Conservation (phyloP, 2,797 vertebrate species). For the Caiman crocodilus region DNA sequence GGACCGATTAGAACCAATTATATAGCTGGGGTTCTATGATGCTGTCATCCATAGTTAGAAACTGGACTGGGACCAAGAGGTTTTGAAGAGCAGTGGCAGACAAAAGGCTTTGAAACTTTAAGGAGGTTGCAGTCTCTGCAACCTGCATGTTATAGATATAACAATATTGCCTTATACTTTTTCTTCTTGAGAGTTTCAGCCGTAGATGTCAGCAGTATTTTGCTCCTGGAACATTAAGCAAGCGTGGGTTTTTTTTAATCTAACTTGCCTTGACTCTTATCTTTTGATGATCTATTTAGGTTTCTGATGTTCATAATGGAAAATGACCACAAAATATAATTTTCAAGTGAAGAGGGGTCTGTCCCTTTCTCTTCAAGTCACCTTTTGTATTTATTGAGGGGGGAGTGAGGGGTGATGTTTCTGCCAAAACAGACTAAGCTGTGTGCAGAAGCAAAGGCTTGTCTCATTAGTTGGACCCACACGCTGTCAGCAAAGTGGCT, state of each 20-base stretch:
- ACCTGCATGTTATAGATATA: neutral
- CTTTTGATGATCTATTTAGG: conserved; percentile 23
- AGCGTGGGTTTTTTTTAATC: neutral
- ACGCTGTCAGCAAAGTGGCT: conserved; percentile 58
- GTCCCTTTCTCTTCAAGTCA: conserved; percentile 51
- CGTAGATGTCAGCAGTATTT: neutral
- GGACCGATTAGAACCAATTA: neutral
- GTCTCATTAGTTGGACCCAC: neutral
- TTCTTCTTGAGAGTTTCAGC: conserved; percentile 3
- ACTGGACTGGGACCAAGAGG: neutral
- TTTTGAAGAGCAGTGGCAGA: neutral
- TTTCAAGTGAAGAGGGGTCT: conserved; percentile 47
- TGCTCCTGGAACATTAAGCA: neutral
- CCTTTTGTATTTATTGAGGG: conserved; percentile 46
- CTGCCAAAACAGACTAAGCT: conserved; percentile 12
- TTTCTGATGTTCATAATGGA: conserved; percentile 10
- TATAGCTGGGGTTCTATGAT: neutral
- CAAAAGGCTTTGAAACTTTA: neutral
- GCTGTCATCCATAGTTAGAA: neutral
- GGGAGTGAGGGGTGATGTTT: conserved; percentile 52
- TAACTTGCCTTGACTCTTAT: neutral
- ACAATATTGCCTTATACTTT: neutral
- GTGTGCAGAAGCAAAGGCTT: conserved; percentile 41
- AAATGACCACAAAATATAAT: conserved; percentile 30
- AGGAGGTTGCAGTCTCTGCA: neutral